These are phyloP conservation scores for Galerucella calmariensis DNA, from an alignment of 2,888 invertebrate species.

Conservation along the genomic window DNA sequence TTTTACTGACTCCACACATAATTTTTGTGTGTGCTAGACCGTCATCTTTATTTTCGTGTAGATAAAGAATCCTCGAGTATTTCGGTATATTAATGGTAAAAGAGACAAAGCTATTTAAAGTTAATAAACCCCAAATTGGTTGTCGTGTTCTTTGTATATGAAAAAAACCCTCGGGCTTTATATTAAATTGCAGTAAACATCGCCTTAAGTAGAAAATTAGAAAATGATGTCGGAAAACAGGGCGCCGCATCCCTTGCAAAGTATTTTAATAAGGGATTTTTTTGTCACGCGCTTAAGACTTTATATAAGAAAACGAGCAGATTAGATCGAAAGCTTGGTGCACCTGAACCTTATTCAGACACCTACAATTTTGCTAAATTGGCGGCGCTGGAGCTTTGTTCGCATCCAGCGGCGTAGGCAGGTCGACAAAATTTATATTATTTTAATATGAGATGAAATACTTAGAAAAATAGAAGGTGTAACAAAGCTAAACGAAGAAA, in stretches of 20 bases:
- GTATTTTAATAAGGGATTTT: constrained; percentile 64
- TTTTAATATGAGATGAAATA: too few species aligned
- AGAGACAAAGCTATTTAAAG: constrained; percentile 35
- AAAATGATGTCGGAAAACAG: constrained; percentile 56
- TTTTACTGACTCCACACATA: too few species aligned
- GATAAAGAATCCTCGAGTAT: not conserved
- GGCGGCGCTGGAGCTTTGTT: constrained; percentile 33
- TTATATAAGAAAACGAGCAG: constrained; percentile 55
- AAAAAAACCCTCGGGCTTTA: constrained; percentile 28
- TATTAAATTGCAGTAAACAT: constrained; percentile 55
- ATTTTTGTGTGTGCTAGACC: not conserved
- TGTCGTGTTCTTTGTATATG: constrained; percentile 31
- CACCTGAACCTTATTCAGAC: constrained; percentile 61
- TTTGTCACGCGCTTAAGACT: constrained; percentile 61
- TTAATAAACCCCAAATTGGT: constrained; percentile 45
- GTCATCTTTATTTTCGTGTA: not conserved
- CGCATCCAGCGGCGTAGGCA: constrained; percentile 16
- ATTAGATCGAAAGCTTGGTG: constrained; percentile 53
- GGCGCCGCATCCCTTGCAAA: constrained; percentile 53
- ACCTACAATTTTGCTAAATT: constrained; percentile 56
- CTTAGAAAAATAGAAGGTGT: too few species aligned
- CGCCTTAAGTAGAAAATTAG: constrained; percentile 57
- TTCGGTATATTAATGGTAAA: constrained; percentile 17
- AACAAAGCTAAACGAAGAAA: too few species aligned
- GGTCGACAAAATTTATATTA: not conserved